A percentile compares a stretch with the other conserved stretches of the same genome.
phyloP scores from a whole-genome alignment of 2,797 vertebrate species.

The Ptychadena robeensis region DNA sequence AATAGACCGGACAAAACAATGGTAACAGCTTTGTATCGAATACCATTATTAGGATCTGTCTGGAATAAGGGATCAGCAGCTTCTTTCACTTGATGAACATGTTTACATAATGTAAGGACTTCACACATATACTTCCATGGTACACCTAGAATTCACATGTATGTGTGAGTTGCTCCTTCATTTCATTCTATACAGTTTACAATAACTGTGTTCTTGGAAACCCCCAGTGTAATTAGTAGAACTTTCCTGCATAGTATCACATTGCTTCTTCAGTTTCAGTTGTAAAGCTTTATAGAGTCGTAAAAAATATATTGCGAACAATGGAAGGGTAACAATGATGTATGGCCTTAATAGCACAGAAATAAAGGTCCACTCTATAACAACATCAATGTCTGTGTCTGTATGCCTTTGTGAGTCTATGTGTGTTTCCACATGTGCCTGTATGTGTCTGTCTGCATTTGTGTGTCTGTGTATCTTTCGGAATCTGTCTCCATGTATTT shows the following conservation, averaged over 20 bases:
- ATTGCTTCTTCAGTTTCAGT: not conserved
- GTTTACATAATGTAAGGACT: conserved; percentile 65
- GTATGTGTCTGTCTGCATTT: too few species aligned
- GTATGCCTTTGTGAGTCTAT: too few species aligned
- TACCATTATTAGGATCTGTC: conserved; percentile 46
- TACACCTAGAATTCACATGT: not conserved
- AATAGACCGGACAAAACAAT: conserved; percentile 59
- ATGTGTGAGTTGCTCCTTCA: not conserved
- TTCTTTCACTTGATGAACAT: conserved; percentile 59
- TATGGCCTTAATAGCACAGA: not conserved
- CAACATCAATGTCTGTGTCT: too few species aligned
- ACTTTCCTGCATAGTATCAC: not conserved
- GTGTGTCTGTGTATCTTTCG: too few species aligned
- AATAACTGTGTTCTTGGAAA: not conserved
- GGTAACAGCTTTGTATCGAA: conserved; percentile 45
- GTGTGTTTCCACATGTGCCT: too few species aligned
- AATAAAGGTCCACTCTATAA: not conserved
- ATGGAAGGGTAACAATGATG: not conserved
- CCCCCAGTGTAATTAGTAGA: not conserved
- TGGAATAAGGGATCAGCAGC: conserved; percentile 59
- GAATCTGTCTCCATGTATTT: too few species aligned
- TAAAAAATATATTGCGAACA: not conserved
- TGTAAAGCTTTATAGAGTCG: not conserved
- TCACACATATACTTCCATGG: not conserved
- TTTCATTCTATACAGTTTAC: not conserved